Evolutionary conservation across 2,113 vertebrate species (phyloP), one percentile per base, ranked within the genome.

Genomic region (Micronycteris hirsuta): DNA sequence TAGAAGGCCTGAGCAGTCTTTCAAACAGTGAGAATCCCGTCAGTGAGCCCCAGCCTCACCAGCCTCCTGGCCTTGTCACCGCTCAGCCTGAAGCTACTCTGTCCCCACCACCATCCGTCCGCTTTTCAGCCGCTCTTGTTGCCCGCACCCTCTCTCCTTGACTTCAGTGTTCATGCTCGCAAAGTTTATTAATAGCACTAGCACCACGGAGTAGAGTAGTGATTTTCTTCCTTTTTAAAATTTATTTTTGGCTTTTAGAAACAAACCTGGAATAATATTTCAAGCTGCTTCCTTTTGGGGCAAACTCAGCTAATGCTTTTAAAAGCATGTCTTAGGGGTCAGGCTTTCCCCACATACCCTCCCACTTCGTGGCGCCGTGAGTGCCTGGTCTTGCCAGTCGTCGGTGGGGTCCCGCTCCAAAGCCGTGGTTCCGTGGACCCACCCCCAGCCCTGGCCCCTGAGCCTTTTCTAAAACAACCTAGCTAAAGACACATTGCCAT

Each of bases 161-260:
- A 84, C n/a, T 92, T 45, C 61, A 61, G 89, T 81, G 82, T 84
- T 73, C 17, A 13, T 49, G 65, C 78, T 94, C 70, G 74, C 85
- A 81, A 54, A 87, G 86, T 81, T 94, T 97, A 89, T 95, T 93
- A 81, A 96, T 94, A 96, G 94, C 63, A 47, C 85, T 52, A 58
- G 86, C 68, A 80, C 86, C 11, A 15, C 33, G 9, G 68, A 89
- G 89, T 71, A 5, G 67, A 91, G 61, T 88, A 67, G 67, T 65
- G 77, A 67, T 94, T 86, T 81, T 92, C 47, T 78, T 80, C 61
- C 76, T 31, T 74, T 93, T 78, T 70, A 36, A 45, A 71, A 56
- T 47, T 65, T 84, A 28, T 77, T 82, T 89, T 89, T 88, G 80
- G 70, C 80, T 93, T 97, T 96, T 92, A 93, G 88, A 93, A 96